Conservation (phyloP, 2,113 vertebrate species). For the Gadus chalcogrammus region DNA sequence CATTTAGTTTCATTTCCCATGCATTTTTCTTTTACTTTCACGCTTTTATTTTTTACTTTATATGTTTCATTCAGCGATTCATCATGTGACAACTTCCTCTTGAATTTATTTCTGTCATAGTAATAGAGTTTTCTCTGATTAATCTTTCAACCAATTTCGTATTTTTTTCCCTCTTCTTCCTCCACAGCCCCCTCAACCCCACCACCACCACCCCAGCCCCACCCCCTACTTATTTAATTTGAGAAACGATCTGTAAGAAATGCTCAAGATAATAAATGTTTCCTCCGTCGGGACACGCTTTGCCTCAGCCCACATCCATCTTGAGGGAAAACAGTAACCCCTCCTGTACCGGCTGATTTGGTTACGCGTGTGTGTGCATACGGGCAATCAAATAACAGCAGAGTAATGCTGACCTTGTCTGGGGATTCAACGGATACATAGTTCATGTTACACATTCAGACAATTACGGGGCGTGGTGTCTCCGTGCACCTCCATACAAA, state of each 20-base stretch:
- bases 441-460: constrained; percentile 14
- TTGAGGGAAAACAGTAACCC: constrained; percentile 27
- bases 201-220: constrained; percentile 36
- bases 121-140: constrained; percentile 72
- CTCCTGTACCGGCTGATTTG: constrained; percentile 29
- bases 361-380: constrained; percentile 36
- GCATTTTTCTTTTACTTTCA: too few species aligned
- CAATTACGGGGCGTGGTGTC: neutral
- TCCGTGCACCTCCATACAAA: neutral
- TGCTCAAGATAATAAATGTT: constrained; percentile 66
- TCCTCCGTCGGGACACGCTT: constrained; percentile 56
- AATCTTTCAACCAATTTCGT: constrained; percentile 67
- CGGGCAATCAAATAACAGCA: constrained; percentile 33
- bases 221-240: constrained; percentile 69
- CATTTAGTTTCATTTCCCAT: too few species aligned
- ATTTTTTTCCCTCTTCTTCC: neutral
- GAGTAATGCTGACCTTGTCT: neutral
- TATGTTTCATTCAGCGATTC: constrained; percentile 61
- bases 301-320: constrained; percentile 53
- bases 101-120: constrained; percentile 65
- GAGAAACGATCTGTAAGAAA: constrained; percentile 65
- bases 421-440: neutral
- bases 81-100: constrained; percentile 52
- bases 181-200: constrained; percentile 35
- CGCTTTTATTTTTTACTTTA: constrained; percentile 29